Evolutionary conservation across 2,888 invertebrate species (phyloP).

Genomic region (Arctia plantaginis): DNA sequence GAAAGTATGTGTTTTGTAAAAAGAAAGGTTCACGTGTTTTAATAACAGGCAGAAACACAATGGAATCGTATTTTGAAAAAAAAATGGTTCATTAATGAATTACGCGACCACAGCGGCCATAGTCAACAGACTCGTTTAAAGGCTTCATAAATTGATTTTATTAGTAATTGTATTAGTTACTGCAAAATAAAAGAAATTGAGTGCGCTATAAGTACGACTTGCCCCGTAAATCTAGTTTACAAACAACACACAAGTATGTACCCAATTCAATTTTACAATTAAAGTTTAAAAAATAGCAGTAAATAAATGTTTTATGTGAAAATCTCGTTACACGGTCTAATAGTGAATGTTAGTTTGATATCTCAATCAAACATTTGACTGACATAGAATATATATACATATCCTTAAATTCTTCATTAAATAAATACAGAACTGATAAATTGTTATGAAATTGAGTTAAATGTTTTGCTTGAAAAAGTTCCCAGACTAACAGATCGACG

Average conservation of each 20-base stretch:
- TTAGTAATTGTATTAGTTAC: background rate
- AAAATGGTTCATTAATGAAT: background rate
- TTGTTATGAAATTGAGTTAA: too few species aligned
- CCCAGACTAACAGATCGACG: too few species aligned
- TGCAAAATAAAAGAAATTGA: background rate
- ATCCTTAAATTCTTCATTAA: too few species aligned
- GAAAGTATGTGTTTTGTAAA: conserved; percentile 4
- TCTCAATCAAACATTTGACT: too few species aligned
- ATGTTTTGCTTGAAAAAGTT: too few species aligned
- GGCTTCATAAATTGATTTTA: too few species aligned
- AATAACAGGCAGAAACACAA: conserved; percentile 21
- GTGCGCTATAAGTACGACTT: background rate
- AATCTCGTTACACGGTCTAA: too few species aligned
- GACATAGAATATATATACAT: too few species aligned
- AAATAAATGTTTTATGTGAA: too few species aligned
- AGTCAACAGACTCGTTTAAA: conserved; percentile 1
- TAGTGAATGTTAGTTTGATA: too few species aligned
- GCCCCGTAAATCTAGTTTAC: background rate
- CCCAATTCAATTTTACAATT: background rate
- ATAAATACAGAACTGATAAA: too few species aligned
- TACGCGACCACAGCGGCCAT: conserved; percentile 4
- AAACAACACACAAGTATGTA: background rate
- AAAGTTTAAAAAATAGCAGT: background rate
- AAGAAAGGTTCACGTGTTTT: background rate
- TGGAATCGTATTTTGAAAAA: conserved; percentile 14